These are phyloP conservation scores for Sturnira hondurensis DNA, from an alignment of 2,113 vertebrate species.

Conservation along the genomic window DNA sequence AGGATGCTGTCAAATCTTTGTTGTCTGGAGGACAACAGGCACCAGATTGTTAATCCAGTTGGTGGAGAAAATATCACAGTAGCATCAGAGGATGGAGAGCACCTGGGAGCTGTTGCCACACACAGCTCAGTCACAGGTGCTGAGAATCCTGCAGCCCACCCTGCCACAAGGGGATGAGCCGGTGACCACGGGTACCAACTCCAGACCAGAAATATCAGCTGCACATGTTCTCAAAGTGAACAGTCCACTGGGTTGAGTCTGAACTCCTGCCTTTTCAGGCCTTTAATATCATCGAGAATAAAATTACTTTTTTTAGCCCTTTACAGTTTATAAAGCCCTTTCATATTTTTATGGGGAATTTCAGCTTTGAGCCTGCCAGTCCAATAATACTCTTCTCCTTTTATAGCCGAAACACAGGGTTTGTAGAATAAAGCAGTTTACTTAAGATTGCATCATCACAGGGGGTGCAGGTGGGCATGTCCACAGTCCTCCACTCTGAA, in stretches of 20 bases:
- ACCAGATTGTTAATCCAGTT: background rate
- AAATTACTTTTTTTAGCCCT: background rate
- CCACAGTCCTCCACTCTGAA: background rate
- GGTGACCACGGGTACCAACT: rapidly evolving
- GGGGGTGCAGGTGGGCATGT: background rate
- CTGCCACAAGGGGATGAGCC: rapidly evolving
- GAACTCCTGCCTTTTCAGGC: background rate
- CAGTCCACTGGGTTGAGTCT: background rate
- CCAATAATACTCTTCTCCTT: background rate
- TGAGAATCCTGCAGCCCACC: rapidly evolving
- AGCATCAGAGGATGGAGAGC: background rate
- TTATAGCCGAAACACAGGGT: background rate
- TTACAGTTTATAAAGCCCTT: background rate
- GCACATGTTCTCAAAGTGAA: background rate
- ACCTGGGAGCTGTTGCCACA: background rate
- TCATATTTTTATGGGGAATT: background rate
- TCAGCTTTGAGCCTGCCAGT: background rate
- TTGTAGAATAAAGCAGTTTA: background rate
- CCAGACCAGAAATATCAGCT: background rate
- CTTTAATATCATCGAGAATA: background rate
- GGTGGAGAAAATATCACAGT: background rate
- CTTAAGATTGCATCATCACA: background rate
- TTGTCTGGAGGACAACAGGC: background rate
- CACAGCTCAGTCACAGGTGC: background rate
- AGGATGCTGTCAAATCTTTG: background rate